A percentile compares a stretch with the other conserved stretches of the same genome.
These are phyloP conservation scores for Campoletis raptor DNA, from an alignment of 2,888 invertebrate genomes.

Conservation along the genomic window DNA sequence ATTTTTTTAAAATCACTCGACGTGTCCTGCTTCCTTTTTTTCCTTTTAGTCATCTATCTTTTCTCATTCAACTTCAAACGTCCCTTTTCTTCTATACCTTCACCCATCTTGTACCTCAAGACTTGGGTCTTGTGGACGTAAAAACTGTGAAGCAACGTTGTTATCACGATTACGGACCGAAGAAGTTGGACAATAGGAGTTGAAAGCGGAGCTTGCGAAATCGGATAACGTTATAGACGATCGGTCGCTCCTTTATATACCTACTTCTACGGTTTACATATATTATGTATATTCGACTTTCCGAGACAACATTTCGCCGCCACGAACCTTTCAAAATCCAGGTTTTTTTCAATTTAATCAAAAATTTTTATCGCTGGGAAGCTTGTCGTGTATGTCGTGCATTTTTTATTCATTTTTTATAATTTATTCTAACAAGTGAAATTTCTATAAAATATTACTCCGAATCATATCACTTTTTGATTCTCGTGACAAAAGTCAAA, in stretches of 20 bases:
- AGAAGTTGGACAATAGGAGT: constrained; percentile 68
- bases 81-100: constrained; percentile 59
- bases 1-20: constrained; percentile 53
- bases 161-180: constrained; percentile 65
- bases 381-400: not conserved
- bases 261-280: constrained; percentile 15
- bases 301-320: not conserved
- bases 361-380: not conserved
- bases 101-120: constrained; percentile 30
- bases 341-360: not conserved
- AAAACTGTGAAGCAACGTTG: constrained; percentile 57
- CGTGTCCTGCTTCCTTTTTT: constrained; percentile 14
- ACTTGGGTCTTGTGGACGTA: constrained; percentile 46
- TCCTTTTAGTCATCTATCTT: constrained; percentile 21
- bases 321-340: not conserved
- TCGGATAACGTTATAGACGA: constrained; percentile 69
- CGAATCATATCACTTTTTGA: not conserved
- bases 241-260: constrained; percentile 45
- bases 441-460: not conserved
- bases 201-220: constrained; percentile 70
- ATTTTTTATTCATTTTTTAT: not conserved
- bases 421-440: not conserved
- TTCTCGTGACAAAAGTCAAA: not conserved
- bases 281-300: constrained; percentile 23
- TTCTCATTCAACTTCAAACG: constrained; percentile 42